Conservation (phyloP, 2,888 invertebrate genomes). For the Aproaerema taeniolella region DNA sequence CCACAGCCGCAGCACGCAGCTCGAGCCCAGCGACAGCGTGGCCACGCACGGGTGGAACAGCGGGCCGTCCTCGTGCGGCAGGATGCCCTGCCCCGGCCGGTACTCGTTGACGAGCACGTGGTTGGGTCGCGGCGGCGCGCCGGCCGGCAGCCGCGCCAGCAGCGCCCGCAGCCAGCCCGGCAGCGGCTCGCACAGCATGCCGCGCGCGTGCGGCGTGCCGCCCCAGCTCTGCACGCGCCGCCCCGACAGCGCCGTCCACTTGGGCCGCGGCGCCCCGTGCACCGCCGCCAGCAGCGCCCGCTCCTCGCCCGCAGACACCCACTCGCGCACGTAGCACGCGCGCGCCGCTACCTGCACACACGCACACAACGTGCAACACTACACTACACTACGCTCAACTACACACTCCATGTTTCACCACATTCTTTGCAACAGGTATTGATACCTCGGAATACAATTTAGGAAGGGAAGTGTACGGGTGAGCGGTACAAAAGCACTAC, state of each 20-base stretch:
- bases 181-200: slow-evolving; percentile 94
- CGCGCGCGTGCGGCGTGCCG: slow-evolving; percentile 94
- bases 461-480: too few relatives aligned
- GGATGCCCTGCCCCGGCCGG: slow-evolving; percentile 94
- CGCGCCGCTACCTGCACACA: slow-evolving; percentile 72
- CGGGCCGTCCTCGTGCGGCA: slow-evolving; percentile 98
- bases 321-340: slow-evolving; percentile 91
- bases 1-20: slow-evolving; percentile 81
- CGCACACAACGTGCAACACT: background rate
- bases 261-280: slow-evolving; percentile 90
- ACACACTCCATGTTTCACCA: too few relatives aligned
- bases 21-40: slow-evolving; percentile 94
- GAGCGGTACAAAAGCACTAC: too few relatives aligned
- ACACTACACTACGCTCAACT: too few relatives aligned
- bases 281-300: slow-evolving; percentile 83
- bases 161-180: slow-evolving; percentile 86
- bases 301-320: slow-evolving; percentile 87
- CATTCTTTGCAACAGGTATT: too few relatives aligned
- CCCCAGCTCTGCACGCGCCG: slow-evolving; percentile 98
- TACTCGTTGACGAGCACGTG: slow-evolving; percentile 98
- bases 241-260: slow-evolving; percentile 96
- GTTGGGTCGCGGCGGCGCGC: slow-evolving; percentile 5
- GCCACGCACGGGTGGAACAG: slow-evolving; percentile 95
- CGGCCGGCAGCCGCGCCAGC: background rate
- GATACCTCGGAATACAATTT: too few relatives aligned